phyloP scores from a whole-genome alignment of 2,888 invertebrate genomes.

The Campaea margaritaria region DNA sequence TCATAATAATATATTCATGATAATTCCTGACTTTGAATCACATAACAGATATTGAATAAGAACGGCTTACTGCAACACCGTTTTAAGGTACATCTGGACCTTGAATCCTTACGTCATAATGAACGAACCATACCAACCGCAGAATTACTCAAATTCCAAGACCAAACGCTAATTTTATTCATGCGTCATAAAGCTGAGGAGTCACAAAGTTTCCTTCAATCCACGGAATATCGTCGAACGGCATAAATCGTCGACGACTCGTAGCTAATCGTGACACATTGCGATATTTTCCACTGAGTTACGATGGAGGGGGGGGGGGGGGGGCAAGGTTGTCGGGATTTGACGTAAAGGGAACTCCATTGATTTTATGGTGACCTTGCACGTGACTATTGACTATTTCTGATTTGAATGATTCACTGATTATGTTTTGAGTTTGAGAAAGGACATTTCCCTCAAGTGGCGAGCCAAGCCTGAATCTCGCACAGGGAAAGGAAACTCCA shows the following conservation, averaged over 20 bases:
- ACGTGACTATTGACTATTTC: too few species aligned
- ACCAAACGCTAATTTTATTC: slow-evolving; percentile 17
- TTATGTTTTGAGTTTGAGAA: too few species aligned
- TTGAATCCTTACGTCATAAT: neutral
- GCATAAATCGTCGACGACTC: slow-evolving; percentile 22
- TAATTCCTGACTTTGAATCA: neutral
- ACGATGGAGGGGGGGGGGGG: slow-evolving; percentile 28
- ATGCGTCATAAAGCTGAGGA: slow-evolving; percentile 13
- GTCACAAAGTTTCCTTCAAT: slow-evolving; percentile 23
- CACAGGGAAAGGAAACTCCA: too few species aligned
- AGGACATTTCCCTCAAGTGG: too few species aligned
- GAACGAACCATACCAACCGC: slow-evolving; percentile 1
- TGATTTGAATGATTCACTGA: too few species aligned
- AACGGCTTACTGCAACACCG: too few species aligned
- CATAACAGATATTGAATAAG: too few species aligned
- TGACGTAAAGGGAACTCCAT: neutral
- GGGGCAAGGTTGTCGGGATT: slow-evolving; percentile 9
- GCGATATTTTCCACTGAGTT: slow-evolving; percentile 60
- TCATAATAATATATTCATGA: too few species aligned
- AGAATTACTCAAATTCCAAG: too few species aligned
- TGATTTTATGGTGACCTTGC: neutral
- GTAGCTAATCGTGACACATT: slow-evolving; percentile 58
- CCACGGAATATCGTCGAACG: slow-evolving; percentile 11
- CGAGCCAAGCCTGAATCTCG: too few species aligned
- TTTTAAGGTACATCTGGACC: neutral